Evolutionary conservation across 1,140 invertebrate species (phyloP), one percentile per base, ranked within the genome.

Genomic region (Pseudomyrmex flavicornis): DNA sequence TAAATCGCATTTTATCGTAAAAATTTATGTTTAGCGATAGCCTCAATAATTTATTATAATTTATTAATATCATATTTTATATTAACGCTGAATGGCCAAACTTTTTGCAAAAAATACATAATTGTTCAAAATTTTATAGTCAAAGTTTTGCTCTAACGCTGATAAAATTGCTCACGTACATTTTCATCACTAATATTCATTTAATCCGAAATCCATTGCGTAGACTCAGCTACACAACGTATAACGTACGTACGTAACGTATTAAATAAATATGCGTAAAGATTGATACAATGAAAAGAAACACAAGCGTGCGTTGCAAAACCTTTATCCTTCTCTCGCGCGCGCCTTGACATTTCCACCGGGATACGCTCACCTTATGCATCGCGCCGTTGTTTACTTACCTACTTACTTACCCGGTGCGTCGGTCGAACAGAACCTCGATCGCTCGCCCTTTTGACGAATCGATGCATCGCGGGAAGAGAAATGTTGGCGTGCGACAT

Each of bases 321-420:
- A 91, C 70, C 73, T 77, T 58, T 74, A 62, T 74, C 20, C 4
- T 3, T 70, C 13, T 74, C 62, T 83, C 58, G 63, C 74, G 63
- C 74, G 65, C 61, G 88, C 90, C 91, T 91, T 92, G 91, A 92
- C 90, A 92, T 92, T 92, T 92, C 73, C 73, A 59, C 82, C 15
- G 83, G 73, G 73, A 61, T 91, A 86, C 90, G 85, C 80, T 91
- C 83, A 92, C 90, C 89, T 89, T 83, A 85, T 82, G 76, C 83
- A 88, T 82, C 87, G 69, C 77, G 20, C 77, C 73, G 68, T 85
- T 86, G 83, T 85, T 90, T 90, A 86, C 77, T n/a, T n/a, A 70
- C 79, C 56, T 83, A 44, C 54, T 66, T 83, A 44, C 54, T 66
- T 48, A 35, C 62, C 46, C 48, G 48, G 68, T 35, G 73, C 77